Evolutionary conservation across 2,888 invertebrate genomes (phyloP).

Genomic region (Chymomyza procnemis): DNA sequence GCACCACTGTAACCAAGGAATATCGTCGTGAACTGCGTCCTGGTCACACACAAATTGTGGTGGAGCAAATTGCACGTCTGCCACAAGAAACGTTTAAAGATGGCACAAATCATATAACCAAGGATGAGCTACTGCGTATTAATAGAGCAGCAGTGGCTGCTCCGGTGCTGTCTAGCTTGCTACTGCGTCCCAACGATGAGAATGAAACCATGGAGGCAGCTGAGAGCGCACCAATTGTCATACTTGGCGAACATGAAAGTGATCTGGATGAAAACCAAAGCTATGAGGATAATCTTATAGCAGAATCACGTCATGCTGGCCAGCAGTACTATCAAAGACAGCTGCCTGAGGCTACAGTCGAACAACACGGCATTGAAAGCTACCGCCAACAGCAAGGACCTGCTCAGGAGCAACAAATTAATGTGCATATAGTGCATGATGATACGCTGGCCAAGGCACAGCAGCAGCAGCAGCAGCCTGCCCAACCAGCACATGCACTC

Average conservation of each 20-base stretch:
- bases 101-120: conserved; percentile 81
- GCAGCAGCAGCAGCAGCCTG: neutral
- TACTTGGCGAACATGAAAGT: conserved; percentile 79
- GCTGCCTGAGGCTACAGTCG: conserved; percentile 33
- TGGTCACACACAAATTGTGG: conserved; percentile 72
- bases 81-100: conserved; percentile 78
- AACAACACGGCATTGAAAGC: conserved; percentile 29
- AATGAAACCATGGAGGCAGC: conserved; percentile 60
- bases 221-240: conserved; percentile 79
- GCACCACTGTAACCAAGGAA: conserved; percentile 66
- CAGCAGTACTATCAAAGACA: conserved; percentile 56
- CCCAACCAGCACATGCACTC: conserved; percentile 38
- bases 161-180: conserved; percentile 66
- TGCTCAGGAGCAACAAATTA: conserved; percentile 62
- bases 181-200: conserved; percentile 55
- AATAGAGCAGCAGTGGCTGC: conserved; percentile 79
- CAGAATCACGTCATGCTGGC: conserved; percentile 74
- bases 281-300: conserved; percentile 79
- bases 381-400: conserved; percentile 53
- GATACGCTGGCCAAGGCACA: conserved; percentile 35
- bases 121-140: conserved; percentile 83
- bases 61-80: conserved; percentile 55
- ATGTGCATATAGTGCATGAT: conserved; percentile 71
- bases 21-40: conserved; percentile 66
- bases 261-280: conserved; percentile 72